Conservation (phyloP, 2,888 invertebrate species). For the Lasioglossum morio region DNA sequence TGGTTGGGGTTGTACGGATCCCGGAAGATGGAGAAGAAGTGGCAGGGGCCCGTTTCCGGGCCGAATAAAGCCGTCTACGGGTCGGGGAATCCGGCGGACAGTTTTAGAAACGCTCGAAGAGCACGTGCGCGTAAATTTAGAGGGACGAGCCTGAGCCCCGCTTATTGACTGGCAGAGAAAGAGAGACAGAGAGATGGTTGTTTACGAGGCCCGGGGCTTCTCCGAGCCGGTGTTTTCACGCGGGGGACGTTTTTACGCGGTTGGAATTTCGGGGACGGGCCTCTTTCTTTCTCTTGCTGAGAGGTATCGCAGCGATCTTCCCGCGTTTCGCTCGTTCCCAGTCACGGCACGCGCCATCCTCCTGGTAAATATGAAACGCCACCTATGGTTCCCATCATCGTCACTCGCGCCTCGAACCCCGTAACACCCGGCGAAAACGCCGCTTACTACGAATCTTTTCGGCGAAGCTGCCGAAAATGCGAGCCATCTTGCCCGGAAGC, state of each 20-base stretch:
- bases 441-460: neutral
- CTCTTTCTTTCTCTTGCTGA: neutral
- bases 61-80: conserved; percentile 68
- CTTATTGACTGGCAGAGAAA: conserved; percentile 55
- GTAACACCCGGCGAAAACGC: neutral
- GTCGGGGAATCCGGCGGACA: conserved; percentile 52
- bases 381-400: neutral
- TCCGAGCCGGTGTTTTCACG: neutral
- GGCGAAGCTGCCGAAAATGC: neutral
- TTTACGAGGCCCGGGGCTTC: conserved; percentile 41
- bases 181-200: conserved; percentile 20
- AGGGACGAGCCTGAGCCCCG: conserved; percentile 45
- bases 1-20: conserved; percentile 48
- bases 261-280: conserved; percentile 5
- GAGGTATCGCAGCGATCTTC: neutral
- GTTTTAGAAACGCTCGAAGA: conserved; percentile 68
- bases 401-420: neutral
- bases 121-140: conserved; percentile 68
- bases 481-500: neutral
- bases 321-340: conserved; percentile 14
- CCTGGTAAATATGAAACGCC: neutral
- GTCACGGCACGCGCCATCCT: conserved; percentile 22
- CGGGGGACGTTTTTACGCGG: conserved; percentile 28
- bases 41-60: conserved; percentile 59
- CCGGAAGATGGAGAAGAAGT: conserved; percentile 51